These are phyloP conservation scores for Ptyas mucosa DNA, from an alignment of 2,113 vertebrate species.

Conservation along the genomic window DNA sequence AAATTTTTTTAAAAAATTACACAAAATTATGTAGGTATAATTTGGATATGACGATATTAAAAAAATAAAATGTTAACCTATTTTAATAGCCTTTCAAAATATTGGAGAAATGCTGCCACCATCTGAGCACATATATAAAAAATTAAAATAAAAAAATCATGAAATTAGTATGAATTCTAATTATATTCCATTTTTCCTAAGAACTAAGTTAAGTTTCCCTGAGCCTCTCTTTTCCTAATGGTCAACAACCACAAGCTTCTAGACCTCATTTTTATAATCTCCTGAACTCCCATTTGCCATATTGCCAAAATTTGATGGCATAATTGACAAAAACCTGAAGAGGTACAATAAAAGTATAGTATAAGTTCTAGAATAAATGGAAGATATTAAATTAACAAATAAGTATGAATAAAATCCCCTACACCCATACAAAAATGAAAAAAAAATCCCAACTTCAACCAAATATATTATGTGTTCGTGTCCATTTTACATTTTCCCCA, in stretches of 20 bases:
- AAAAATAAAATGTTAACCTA: background rate
- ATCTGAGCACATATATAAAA: background rate
- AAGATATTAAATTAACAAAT: background rate
- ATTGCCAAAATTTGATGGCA: background rate
- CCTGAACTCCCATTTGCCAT: background rate
- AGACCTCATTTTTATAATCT: background rate
- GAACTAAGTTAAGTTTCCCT: background rate
- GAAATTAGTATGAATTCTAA: background rate
- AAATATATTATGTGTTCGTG: background rate
- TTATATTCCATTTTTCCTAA: background rate
- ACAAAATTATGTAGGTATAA: background rate
- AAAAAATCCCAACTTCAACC: background rate
- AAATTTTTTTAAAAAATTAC: background rate
- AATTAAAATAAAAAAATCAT: background rate
- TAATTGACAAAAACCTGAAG: background rate
- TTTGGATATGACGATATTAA: background rate
- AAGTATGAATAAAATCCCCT: background rate
- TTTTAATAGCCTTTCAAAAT: background rate
- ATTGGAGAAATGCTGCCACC: background rate
- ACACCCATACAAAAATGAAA: background rate
- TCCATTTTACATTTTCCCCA: background rate
- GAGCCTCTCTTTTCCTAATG: background rate
- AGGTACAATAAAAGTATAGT: background rate
- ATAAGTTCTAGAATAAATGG: background rate
- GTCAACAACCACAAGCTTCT: background rate